Conservation (phyloP, 2,888 invertebrate species). For the Crossocerus cetratus region DNA sequence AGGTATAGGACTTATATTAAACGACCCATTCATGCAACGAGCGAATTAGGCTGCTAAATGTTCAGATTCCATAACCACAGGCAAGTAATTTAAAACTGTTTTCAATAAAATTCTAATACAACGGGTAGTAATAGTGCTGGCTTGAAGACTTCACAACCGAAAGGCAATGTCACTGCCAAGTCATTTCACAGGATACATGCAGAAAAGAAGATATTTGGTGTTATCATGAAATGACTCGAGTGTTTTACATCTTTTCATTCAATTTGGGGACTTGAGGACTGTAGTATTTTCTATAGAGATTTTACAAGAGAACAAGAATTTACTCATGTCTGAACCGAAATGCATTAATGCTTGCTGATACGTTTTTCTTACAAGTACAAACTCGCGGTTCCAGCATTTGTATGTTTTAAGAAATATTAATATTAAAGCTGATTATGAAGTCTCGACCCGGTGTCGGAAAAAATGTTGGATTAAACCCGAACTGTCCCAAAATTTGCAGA, state of each 20-base stretch:
- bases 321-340: too few species aligned
- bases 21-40: constrained; percentile 59
- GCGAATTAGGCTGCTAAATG: constrained; percentile 69
- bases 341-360: too few species aligned
- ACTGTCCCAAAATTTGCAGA: too few species aligned
- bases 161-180: constrained; percentile 44
- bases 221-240: constrained; percentile 39
- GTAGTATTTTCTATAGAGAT: too few species aligned
- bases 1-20: constrained; percentile 17
- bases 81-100: constrained; percentile 52
- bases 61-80: constrained; percentile 55
- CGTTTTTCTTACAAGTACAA: too few species aligned
- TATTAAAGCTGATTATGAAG: too few species aligned
- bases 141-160: constrained; percentile 47
- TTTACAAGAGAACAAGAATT: too few species aligned
- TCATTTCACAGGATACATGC: constrained; percentile 36
- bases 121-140: constrained; percentile 37
- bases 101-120: constrained; percentile 43
- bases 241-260: constrained; percentile 25
- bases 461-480: too few species aligned
- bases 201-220: background rate
- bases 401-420: too few species aligned
- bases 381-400: too few species aligned
- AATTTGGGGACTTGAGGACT: too few species aligned
- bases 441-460: too few species aligned